Evolutionary conservation across 2,888 invertebrate genomes (phyloP).

Genomic region (Opisthograptis luteolata): DNA sequence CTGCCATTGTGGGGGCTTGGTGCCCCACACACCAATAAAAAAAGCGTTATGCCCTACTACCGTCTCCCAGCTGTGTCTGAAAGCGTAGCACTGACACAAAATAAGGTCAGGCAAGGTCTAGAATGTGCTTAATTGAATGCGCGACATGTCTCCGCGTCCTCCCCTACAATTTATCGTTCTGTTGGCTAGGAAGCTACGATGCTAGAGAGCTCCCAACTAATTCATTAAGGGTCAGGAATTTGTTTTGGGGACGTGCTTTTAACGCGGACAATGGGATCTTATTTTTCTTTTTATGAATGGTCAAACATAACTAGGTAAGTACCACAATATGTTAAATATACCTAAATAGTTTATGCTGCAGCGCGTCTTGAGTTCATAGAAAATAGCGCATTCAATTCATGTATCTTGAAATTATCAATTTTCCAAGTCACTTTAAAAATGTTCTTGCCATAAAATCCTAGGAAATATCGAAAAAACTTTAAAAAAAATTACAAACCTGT

Average conservation of each 20-base stretch:
- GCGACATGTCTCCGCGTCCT: constrained; percentile 26
- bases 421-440: too few species aligned
- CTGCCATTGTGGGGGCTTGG: too few species aligned
- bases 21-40: too few species aligned
- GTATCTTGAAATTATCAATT: too few species aligned
- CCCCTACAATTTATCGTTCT: constrained; percentile 35
- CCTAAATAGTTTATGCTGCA: too few species aligned
- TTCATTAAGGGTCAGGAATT: background rate
- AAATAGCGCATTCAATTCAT: too few species aligned
- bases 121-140: constrained; percentile 44
- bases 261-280: background rate
- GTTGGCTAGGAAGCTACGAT: constrained; percentile 17
- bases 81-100: constrained; percentile 30
- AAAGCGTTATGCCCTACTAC: background rate
- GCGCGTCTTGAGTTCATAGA: too few species aligned
- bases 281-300: background rate
- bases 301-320: too few species aligned
- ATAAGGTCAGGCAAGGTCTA: constrained; percentile 38
- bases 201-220: constrained; percentile 2
- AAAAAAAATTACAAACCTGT: too few species aligned
- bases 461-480: too few species aligned
- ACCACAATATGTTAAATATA: too few species aligned
- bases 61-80: constrained; percentile 5
- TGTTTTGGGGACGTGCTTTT: background rate
- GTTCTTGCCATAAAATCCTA: too few species aligned